Evolutionary conservation across 2,888 invertebrate genomes (phyloP), one percentile per base, ranked within the genome.

Genomic region (Cylloceria caligata): DNA sequence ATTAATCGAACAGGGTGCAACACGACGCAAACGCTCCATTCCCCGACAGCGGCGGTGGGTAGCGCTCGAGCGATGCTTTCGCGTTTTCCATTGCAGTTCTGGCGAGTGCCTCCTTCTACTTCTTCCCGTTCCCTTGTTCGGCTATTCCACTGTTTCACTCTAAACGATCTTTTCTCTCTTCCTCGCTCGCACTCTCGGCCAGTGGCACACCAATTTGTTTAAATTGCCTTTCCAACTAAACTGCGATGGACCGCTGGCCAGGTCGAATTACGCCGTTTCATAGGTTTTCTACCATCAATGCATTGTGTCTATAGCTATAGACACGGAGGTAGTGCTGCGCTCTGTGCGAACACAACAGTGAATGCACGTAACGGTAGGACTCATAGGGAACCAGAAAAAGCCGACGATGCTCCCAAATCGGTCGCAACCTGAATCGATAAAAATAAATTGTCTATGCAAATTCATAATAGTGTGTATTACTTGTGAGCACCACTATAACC

Each of bases 141-240:
- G 45, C 57, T 39, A 57, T 72, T 49, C 30, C 64, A 60, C 45
- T 49, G 68, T 77, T 69, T 77, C 68, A 36, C 73, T 73, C 62
- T 27, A 68, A 69, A 81, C 71, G 65, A 60, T 42, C 42, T 57
- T 60, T 72, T 62, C 62, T 68, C 67, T 80, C 67, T 47, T 47
- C 52, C 60, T 69, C 68, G 77, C 69, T 76, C 69, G 77, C 65
- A 65, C 76, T 83, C 82, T 81, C 82, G 68, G 52, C 72, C 62
- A 67, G 72, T 72, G 57, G 71, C 67, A 60, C 85, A 74, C 84
- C 90, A 87, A 90, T 90, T 89, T 88, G 88, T 90, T 90, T 88
- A 89, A 90, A 90, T 89, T 89, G 89, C 88, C 80, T 87, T 88
- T 87, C 86, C 82, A 83, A 83, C 81, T 85, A 88, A 88, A 86